Conservation (phyloP, 1,140 invertebrate species). For the Calliopsis andreniformis region DNA sequence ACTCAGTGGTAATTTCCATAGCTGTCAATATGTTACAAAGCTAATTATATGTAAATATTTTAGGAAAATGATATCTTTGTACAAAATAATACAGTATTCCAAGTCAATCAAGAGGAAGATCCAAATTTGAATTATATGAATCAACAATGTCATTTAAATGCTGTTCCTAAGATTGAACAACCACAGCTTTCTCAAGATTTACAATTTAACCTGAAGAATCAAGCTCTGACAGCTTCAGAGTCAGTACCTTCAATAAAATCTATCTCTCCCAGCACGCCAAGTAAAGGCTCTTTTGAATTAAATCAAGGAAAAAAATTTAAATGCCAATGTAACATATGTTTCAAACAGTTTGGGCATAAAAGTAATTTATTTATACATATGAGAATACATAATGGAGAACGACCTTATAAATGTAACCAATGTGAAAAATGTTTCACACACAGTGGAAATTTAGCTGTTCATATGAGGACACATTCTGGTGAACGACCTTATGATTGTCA, state of each 20-base stretch:
- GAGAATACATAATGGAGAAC: constrained; percentile 85
- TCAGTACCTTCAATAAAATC: constrained; percentile 34
- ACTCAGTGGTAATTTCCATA: no score
- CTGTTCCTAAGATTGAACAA: constrained; percentile 38
- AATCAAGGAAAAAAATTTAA: constrained; percentile 73
- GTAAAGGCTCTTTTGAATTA: constrained; percentile 59
- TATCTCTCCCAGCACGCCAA: constrained; percentile 72
- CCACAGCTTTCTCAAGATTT: constrained; percentile 37
- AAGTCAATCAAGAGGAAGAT: constrained; percentile 50
- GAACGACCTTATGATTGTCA: constrained; percentile 84
- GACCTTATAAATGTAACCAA: constrained; percentile 87
- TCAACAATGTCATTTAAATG: constrained; percentile 45
- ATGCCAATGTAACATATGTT: constrained; percentile 83
- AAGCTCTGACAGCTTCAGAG: constrained; percentile 29
- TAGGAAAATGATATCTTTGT: constrained; percentile 57
- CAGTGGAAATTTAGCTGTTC: constrained; percentile 84
- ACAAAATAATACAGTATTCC: constrained; percentile 55
- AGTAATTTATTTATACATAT: constrained; percentile 83
- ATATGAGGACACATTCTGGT: constrained; percentile 83
- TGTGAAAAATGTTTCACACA: constrained; percentile 87
- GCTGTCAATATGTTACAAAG: no score
- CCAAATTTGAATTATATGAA: constrained; percentile 41
- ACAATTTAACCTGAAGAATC: constrained; percentile 31
- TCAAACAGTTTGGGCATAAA: constrained; percentile 82
- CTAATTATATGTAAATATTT: constrained; percentile 25